phyloP scores from a whole-genome alignment of 2,113 vertebrate species.

The Daboia siamensis region DNA sequence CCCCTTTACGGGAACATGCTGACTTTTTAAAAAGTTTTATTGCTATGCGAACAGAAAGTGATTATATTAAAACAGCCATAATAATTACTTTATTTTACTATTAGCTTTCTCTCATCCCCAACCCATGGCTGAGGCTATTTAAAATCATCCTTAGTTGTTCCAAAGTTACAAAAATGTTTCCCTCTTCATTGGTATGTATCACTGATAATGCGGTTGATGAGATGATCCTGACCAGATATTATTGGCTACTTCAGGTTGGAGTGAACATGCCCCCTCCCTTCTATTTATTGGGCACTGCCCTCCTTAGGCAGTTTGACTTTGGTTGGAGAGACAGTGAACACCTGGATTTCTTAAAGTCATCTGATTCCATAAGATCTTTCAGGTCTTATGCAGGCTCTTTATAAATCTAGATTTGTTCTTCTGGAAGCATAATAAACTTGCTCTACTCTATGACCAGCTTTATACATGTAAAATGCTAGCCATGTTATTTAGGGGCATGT shows the following conservation, averaged over 20 bases:
- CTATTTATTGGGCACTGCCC: not conserved
- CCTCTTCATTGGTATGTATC: not conserved
- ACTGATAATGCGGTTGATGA: not conserved
- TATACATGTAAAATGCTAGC: not conserved
- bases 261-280: not conserved
- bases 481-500: not conserved
- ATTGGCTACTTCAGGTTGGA: not conserved
- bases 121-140: not conserved
- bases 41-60: not conserved
- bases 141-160: not conserved
- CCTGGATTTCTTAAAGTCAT: not conserved
- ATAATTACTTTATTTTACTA: not conserved
- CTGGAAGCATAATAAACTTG: not conserved
- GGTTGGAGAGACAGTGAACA: not conserved
- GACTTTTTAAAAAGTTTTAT: not conserved
- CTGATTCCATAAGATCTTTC: not conserved
- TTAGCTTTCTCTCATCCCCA: not conserved
- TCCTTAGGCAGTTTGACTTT: not conserved
- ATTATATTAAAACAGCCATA: not conserved
- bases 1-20: not conserved
- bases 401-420: not conserved
- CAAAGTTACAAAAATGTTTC: not conserved
- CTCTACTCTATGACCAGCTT: not conserved
- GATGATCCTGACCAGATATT: not conserved
- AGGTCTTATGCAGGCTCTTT: not conserved